These are phyloP conservation scores for Scrobipalpa atriplicella DNA, from an alignment of 2,888 invertebrate species.

Conservation along the genomic window DNA sequence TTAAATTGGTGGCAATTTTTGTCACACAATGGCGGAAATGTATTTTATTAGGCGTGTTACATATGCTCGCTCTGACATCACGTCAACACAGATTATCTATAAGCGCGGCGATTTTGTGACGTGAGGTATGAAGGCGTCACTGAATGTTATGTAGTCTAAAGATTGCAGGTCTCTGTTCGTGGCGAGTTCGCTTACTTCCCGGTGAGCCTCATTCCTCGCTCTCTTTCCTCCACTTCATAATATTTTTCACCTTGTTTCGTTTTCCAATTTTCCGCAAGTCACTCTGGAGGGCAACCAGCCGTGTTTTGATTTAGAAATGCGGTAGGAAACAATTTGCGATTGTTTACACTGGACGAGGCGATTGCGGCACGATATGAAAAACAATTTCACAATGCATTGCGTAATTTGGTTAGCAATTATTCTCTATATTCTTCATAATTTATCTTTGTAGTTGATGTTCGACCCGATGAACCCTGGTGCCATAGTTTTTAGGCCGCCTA, in stretches of 20 bases:
- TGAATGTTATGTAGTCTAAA: neutral
- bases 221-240: constrained; percentile 69
- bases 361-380: neutral
- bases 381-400: neutral
- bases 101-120: no score
- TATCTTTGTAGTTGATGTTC: no score
- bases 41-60: no score
- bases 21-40: no score
- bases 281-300: constrained; percentile 80
- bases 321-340: constrained; percentile 36
- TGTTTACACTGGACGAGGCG: constrained; percentile 40
- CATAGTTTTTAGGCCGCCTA: no score
- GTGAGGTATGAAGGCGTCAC: no score
- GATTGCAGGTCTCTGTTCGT: neutral
- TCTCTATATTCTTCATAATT: no score
- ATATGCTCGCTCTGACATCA: no score
- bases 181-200: neutral
- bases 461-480: no score
- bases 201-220: constrained; percentile 7
- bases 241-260: constrained; percentile 83
- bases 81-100: no score
- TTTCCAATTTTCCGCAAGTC: constrained; percentile 83
- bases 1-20: no score
- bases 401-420: no score
- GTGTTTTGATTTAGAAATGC: constrained; percentile 79